Evolutionary conservation across 92 coral and sea anemone species (phyloP).

Genomic region (Epizoanthus scotinus): DNA sequence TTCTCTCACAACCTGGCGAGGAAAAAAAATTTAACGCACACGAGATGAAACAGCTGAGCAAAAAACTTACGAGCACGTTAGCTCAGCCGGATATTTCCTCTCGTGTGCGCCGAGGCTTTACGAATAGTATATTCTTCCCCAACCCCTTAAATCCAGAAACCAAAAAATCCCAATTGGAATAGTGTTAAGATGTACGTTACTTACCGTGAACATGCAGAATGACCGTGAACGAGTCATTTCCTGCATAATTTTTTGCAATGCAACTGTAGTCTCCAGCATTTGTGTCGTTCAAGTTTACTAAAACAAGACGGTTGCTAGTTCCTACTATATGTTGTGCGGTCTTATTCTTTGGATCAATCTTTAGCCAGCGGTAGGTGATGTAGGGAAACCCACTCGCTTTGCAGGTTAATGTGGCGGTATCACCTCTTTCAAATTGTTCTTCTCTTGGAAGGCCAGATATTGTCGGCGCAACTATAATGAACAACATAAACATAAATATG

Average conservation of each 20-base stretch:
- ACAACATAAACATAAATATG: too few relatives aligned
- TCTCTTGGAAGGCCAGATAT: neutral
- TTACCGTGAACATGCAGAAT: neutral
- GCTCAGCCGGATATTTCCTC: too few relatives aligned
- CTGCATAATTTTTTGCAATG: neutral
- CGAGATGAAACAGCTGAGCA: too few relatives aligned
- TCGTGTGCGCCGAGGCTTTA: too few relatives aligned
- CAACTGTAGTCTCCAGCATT: neutral
- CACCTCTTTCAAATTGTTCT: neutral
- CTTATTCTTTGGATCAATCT: neutral
- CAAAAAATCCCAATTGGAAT: too few relatives aligned
- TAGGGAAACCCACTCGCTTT: neutral
- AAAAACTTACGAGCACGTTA: too few relatives aligned
- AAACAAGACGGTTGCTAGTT: neutral
- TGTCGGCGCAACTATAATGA: neutral
- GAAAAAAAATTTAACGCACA: too few relatives aligned
- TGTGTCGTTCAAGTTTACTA: neutral
- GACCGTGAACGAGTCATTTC: constrained; percentile 7
- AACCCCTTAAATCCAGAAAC: too few relatives aligned
- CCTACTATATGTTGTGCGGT: neutral
- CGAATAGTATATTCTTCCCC: too few relatives aligned
- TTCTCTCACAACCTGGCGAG: too few relatives aligned
- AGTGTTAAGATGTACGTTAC: too few relatives aligned
- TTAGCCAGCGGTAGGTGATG: neutral
- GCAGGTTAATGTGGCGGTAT: neutral